Base-by-base conservation (phyloP, 2,888 invertebrate genomes). In the Listrodromus nycthemerus region DNA sequence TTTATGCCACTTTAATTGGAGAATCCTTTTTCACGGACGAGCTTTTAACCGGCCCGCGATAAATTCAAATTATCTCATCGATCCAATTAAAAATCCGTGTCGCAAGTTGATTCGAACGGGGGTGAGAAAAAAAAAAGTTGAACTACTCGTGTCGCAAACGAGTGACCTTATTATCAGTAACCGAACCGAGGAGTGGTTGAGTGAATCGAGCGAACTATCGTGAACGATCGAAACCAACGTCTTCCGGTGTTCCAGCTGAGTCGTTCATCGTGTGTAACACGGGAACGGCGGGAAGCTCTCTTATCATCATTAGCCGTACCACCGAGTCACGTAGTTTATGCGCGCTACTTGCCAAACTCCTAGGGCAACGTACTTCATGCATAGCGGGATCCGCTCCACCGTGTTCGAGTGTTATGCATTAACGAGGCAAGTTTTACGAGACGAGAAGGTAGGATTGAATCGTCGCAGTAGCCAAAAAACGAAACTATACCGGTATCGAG, bases 101-200 rank as follows among this genome's bases (percentile, higher is more conserved):
- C 52, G 19, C 0, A 5, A 1, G 45, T 6, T 19, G 41, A 7
- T 7, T 27, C 21, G 74, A 74, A 63, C 33, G 67, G 19, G 61
- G 63, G 10, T 30, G 52, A 69, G 21, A 30, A 63, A 13, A 41
- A 41, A 41, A 41, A 63, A 69, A 74, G 30, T 50, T 70, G 16
- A 27, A 13, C 0, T 13, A 41, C 21, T 27, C 13, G 41, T 37
- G 19, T 80, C 27, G 45, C 48, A 50, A 67, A 73, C 66, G 73
- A 80, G 48, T 67, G 80, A 80, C 73, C 73, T 67, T 73, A 74
- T 80, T 74, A 74, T 74, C 71, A 71, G 71, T 79, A 37, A 50
- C n/a, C 33, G 19, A 19, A 30, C 13, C n/a, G 33, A 33, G 48
- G 80, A 48, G 67, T 61, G 55, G 48, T 48, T 33, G 67, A 74